Evolutionary conservation across 2,113 vertebrate genomes (phyloP).

Genomic region (Heterotilapia buettikoferi): DNA sequence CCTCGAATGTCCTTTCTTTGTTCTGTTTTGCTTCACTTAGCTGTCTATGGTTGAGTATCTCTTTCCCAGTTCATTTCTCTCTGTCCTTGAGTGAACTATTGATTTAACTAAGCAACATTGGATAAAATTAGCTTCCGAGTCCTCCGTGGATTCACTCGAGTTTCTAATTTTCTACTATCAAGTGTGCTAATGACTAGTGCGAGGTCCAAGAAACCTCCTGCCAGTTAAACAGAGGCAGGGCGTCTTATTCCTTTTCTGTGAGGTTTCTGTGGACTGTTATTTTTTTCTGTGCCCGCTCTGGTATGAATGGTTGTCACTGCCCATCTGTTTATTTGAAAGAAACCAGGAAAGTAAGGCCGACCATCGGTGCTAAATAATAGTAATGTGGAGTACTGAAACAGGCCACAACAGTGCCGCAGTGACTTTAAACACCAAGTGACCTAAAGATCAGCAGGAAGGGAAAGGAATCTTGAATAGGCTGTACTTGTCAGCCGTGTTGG

Average conservation of each 20-base stretch:
- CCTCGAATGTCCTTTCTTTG: background rate
- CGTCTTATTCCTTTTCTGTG: background rate
- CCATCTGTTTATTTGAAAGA: background rate
- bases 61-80: background rate
- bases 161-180: background rate
- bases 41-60: background rate
- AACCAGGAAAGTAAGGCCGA: background rate
- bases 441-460: background rate
- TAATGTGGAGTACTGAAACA: fast-evolving
- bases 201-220: background rate
- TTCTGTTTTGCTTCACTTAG: background rate
- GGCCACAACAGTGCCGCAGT: background rate
- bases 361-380: fast-evolving
- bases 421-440: background rate
- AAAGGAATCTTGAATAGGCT: background rate
- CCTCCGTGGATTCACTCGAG: background rate
- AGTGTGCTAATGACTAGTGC: background rate
- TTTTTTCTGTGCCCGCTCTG: background rate
- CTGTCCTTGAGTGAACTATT: background rate
- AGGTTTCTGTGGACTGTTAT: background rate
- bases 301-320: background rate
- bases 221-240: background rate
- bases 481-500: conserved; percentile 6
- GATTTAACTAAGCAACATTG: background rate
- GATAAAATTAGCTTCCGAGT: background rate